Evolutionary conservation across 2,113 vertebrate species (phyloP), one percentile per base, ranked within the genome.

Genomic region (Notothenia rossii): DNA sequence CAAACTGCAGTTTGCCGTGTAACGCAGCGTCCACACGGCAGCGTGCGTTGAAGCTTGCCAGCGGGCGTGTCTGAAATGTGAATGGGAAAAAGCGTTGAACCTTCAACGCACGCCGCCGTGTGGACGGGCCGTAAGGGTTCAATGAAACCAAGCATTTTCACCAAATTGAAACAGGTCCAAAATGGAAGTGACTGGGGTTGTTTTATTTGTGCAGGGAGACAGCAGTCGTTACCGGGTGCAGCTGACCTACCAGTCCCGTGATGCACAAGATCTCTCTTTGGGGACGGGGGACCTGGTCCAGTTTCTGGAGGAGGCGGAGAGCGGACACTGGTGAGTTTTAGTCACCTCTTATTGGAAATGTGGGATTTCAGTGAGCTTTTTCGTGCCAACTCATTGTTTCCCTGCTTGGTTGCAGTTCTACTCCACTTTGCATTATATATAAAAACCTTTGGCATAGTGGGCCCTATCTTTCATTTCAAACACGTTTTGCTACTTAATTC

Each of bases 271-370:
- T 43, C 84, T 94, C 15, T 90, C 92, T 8, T 92, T 95, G 0
- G 95, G 96, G 73, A 78, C 92, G 0, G 95, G 95, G 10, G 96
- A 96, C 83, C 79, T 96, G 75, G 92, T 95, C 61, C 95, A 94
- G 86, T 96, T 97, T 85, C 86, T 96, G 85, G 95, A 96, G 86
- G 96, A 96, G 89, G 95, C 94, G 13, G 94, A 95, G 48, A 95
- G 94, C 0, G 95, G 96, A 69, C 96, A 96, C 63, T 97, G 96
- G 97, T 98, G 88, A 96, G 96, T 96, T 53, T 17, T 54, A 49
- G 29, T 46, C 53, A 22, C 59, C 50, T 22, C 33, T 18, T 18
- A 8, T 0, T 53, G 8, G 36, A 10, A 33, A 4, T 53, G 22
- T 49, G 9, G 10, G 17, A 58, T 59, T 17, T 40, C 64, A 36